A percentile compares a stretch with the other conserved stretches of the same genome.
These are phyloP conservation scores for Hippopotamus amphibius DNA, from an alignment of 2,113 vertebrate genomes.

Conservation along the genomic window DNA sequence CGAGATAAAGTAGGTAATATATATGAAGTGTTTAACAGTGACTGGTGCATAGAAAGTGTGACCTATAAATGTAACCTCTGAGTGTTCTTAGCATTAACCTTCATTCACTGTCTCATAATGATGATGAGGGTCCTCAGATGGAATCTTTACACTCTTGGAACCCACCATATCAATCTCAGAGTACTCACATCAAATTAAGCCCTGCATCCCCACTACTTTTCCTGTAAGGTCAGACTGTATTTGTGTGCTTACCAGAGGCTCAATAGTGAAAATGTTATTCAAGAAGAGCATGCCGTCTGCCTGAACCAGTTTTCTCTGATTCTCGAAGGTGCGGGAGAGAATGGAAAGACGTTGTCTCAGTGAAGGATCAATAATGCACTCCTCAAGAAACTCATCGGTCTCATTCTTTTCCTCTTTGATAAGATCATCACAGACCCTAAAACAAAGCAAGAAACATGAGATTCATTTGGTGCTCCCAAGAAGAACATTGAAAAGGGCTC, in stretches of 20 bases:
- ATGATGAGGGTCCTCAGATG: neutral
- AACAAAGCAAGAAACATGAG: slow-evolving; percentile 27
- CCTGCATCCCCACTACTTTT: neutral
- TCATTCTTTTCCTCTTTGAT: slow-evolving; percentile 76
- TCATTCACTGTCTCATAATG: neutral
- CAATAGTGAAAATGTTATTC: slow-evolving; percentile 84
- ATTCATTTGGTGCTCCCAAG: neutral
- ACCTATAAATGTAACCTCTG: neutral
- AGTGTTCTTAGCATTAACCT: neutral
- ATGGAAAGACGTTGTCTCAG: slow-evolving; percentile 82
- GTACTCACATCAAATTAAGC: neutral
- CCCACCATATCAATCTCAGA: neutral
- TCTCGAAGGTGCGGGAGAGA: slow-evolving; percentile 84
- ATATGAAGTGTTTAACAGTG: neutral
- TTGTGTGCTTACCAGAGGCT: slow-evolving; percentile 87
- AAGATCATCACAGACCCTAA: slow-evolving; percentile 85
- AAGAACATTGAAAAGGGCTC: neutral
- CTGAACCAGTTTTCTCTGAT: slow-evolving; percentile 78
- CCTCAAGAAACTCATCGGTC: slow-evolving; percentile 81
- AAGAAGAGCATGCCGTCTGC: slow-evolving; percentile 83
- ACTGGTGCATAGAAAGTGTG: neutral
- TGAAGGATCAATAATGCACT: slow-evolving; percentile 82
- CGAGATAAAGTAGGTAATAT: neutral
- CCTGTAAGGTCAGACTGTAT: neutral
- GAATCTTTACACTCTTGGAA: neutral